phyloP scores from a whole-genome alignment of 2,797 vertebrate species.

The Dermochelys coriacea region DNA sequence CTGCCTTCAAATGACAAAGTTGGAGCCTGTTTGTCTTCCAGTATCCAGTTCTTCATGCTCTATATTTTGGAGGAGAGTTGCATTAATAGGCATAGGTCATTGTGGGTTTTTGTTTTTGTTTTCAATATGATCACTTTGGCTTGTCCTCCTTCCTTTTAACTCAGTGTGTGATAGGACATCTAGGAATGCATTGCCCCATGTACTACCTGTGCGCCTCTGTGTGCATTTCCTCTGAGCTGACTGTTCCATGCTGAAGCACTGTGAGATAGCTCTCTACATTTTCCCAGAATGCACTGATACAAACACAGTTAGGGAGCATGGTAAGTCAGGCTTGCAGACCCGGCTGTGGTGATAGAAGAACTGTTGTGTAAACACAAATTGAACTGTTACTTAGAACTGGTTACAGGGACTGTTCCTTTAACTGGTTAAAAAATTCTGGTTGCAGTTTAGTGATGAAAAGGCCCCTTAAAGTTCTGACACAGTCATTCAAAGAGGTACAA shows the following conservation, averaged over 20 bases:
- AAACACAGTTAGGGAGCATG: background rate
- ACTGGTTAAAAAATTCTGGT: background rate
- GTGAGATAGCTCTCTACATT: background rate
- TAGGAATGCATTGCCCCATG: background rate
- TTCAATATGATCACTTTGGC: background rate
- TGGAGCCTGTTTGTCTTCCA: background rate
- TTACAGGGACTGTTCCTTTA: background rate
- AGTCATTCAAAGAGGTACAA: background rate
- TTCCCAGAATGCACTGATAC: accelerated
- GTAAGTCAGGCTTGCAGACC: background rate
- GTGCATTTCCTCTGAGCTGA: background rate
- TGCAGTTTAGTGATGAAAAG: background rate
- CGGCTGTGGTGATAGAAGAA: background rate
- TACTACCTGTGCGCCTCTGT: background rate
- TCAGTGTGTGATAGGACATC: background rate
- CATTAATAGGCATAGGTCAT: background rate
- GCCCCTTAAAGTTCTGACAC: background rate
- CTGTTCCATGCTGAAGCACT: background rate
- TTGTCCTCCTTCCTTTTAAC: background rate
- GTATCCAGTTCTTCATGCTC: background rate
- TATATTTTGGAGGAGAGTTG: background rate
- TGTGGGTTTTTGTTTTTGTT: background rate
- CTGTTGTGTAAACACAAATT: background rate
- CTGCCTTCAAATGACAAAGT: background rate
- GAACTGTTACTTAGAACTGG: background rate